Base-by-base conservation (phyloP, 2,888 invertebrate genomes). In the Chorisops tibialis region DNA sequence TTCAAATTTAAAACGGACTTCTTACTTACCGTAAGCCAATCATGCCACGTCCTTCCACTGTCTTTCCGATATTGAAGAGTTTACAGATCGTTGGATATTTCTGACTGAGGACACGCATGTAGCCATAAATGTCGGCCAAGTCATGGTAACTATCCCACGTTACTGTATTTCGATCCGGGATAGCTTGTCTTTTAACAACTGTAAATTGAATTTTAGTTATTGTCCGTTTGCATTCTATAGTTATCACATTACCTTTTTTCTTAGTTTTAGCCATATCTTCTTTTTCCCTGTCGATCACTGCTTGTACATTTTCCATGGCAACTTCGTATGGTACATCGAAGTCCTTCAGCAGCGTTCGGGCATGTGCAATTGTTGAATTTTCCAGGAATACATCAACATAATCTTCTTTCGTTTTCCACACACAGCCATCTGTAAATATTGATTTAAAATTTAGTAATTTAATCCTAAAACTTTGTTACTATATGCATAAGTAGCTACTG, bases 71-170 rank as follows among this genome's bases (percentile, higher is more conserved):
- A 2, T 82, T 83, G 69, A 83, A 81, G 0, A 91, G 83, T 0
- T 85, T 85, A 65, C 89, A 89, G 0, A 87, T 79, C 11, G 86
- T 80, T 0, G 91, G 89, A 75, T 84, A 89, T 3, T 85, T 83
- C 51, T 80, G 79, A 54, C 87, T 87, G 66, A 93, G 78, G 67
- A 84, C 86, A 67, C 88, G 86, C 74, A 93, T 75, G 69, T 86
- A 92, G 7, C 81, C 83, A 70, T 89, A 82, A 62, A 92, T 86
- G 63, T 85, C 84, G 0, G 81, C 78, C 43, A 89, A 74, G 1
- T 86, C 83, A 69, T 92, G 88, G 72, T 88, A 92, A 51, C 87
- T 84, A 67, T 82, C 82, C 90, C 91, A 92, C 66, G 89, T 87
- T 77, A 91, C 81, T 47, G 71, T 70, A 66, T 74, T 73, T 14